A percentile compares a stretch with the other conserved stretches of the same genome.
phyloP scores from a whole-genome alignment of 1,140 invertebrate species.

The Drosophila tristis region DNA sequence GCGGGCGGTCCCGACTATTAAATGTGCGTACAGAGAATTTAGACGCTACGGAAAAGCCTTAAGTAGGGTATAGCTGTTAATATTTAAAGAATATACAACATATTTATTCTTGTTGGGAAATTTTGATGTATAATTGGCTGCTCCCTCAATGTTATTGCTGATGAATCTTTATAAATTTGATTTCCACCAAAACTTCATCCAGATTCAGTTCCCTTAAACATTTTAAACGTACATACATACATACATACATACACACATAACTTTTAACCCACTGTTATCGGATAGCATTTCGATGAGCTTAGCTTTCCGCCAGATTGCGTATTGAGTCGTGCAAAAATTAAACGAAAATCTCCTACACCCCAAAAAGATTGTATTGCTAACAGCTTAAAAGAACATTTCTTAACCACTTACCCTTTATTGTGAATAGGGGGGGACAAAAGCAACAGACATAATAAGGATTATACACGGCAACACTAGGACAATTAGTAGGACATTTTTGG shows the following conservation, averaged over 20 bases:
- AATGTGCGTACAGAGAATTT: slow-evolving; percentile 67
- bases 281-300: slow-evolving; percentile 13
- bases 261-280: slow-evolving; percentile 16
- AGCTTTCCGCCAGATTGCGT: slow-evolving; percentile 30
- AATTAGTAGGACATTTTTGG: slow-evolving; percentile 68
- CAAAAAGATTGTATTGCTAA: slow-evolving; percentile 73
- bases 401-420: slow-evolving; percentile 23
- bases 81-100: slow-evolving; percentile 5
- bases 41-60: slow-evolving; percentile 35
- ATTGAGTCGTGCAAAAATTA: slow-evolving; percentile 40
- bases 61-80: slow-evolving; percentile 63
- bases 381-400: slow-evolving; percentile 78
- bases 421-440: slow-evolving; percentile 31
- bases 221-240: too few relatives aligned
- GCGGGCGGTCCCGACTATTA: slow-evolving; percentile 71
- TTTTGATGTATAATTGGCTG: too few relatives aligned
- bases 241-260: neutral
- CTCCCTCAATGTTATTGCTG: too few relatives aligned
- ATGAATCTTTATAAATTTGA: too few relatives aligned
- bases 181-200: too few relatives aligned
- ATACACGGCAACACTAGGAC: slow-evolving; percentile 66
- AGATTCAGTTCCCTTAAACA: neutral
- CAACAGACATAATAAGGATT: slow-evolving; percentile 78
- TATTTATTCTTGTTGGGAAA: neutral
- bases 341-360: slow-evolving; percentile 34